Percentiles rank a stretch among this genome's conserved stretches.
Conservation (phyloP, 2,797 vertebrate genomes). For the Scarus forsteni region DNA sequence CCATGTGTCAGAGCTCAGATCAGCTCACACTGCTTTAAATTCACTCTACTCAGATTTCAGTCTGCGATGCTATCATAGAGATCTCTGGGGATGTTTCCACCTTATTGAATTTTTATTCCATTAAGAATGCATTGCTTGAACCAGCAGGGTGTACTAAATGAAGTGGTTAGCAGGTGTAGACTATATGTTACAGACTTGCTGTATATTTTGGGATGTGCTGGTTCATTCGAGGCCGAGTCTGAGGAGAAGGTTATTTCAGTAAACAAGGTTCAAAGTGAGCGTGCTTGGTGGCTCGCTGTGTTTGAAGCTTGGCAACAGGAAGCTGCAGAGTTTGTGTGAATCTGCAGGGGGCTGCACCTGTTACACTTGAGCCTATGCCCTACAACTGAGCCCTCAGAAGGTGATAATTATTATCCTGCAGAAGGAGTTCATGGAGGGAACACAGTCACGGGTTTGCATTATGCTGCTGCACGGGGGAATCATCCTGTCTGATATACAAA, state of each 20-base stretch:
- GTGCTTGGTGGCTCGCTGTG: neutral
- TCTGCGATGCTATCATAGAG: too few species aligned
- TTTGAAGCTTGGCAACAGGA: conserved; percentile 13
- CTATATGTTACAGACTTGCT: too few species aligned
- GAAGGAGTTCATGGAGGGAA: neutral
- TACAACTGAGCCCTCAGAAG: neutral
- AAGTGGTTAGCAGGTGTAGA: too few species aligned
- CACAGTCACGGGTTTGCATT: neutral
- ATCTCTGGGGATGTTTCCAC: too few species aligned
- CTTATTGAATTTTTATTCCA: too few species aligned
- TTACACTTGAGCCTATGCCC: neutral
- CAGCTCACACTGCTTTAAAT: too few species aligned
- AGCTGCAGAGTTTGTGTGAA: neutral
- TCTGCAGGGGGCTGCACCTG: conserved; percentile 7
- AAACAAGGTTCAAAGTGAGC: conserved; percentile 2
- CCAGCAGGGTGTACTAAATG: too few species aligned
- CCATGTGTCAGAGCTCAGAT: too few species aligned
- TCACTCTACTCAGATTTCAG: too few species aligned
- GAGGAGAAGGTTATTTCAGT: neutral
- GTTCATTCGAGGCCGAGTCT: neutral
- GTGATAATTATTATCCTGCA: conserved; percentile 18
- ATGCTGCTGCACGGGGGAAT: neutral
- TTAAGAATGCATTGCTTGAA: too few species aligned
- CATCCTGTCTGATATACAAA: too few species aligned
- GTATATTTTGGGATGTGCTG: too few species aligned